phyloP scores from a whole-genome alignment of 2,797 vertebrate species.

The Melopsittacus undulatus region DNA sequence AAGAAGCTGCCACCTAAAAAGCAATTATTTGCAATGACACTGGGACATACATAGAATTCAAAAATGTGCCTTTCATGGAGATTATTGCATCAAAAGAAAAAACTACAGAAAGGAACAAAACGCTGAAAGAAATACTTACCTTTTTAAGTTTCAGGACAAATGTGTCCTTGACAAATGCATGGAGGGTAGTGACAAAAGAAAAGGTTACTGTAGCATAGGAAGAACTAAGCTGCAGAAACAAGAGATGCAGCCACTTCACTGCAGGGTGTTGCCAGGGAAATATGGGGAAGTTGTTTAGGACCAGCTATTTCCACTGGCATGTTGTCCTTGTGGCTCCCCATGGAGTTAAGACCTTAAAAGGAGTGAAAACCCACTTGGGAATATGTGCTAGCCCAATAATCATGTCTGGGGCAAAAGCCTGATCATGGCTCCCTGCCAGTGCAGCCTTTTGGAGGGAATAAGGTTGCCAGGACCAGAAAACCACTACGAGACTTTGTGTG shows the following conservation, averaged over 20 bases:
- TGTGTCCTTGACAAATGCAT: conserved; percentile 15
- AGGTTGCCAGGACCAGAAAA: neutral
- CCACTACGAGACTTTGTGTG: fast-evolving
- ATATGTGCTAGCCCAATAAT: neutral
- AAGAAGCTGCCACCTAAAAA: conserved; percentile 1
- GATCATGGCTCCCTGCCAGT: neutral
- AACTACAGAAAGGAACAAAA: neutral
- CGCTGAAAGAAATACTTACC: neutral
- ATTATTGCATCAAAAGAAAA: neutral
- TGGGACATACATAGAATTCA: neutral
- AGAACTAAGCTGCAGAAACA: neutral
- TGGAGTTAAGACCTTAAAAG: neutral
- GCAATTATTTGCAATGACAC: neutral
- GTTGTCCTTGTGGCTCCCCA: neutral
- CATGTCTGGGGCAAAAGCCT: neutral
- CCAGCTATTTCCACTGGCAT: neutral
- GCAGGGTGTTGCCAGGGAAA: neutral
- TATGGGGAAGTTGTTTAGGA: neutral
- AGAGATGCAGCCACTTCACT: neutral
- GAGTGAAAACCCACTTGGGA: neutral
- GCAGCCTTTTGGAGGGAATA: neutral
- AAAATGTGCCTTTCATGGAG: neutral
- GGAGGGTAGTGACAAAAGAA: neutral
- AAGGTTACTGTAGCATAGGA: neutral
- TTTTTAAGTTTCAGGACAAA: conserved; percentile 27